These are phyloP conservation scores for Ophraella communa DNA, from an alignment of 2,888 invertebrate genomes.

Conservation along the genomic window DNA sequence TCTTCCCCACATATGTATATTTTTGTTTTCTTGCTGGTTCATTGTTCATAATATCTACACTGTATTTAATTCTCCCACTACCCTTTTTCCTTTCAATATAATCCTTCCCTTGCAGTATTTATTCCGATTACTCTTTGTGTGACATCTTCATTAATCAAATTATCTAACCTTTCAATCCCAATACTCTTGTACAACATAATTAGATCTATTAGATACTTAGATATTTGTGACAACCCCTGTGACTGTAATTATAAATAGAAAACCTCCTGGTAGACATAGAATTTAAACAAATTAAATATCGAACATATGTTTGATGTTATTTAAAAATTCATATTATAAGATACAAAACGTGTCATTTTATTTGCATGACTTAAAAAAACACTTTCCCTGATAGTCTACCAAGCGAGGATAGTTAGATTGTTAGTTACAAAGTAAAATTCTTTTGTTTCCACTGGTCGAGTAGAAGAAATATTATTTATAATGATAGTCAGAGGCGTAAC, in stretches of 20 bases:
- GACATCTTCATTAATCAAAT: no score
- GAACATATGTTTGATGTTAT: not conserved
- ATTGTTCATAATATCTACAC: no score
- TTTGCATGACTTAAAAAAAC: constrained; percentile 5
- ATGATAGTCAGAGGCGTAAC: not conserved
- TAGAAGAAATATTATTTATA: not conserved
- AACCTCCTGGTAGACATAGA: not conserved
- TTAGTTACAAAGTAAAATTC: constrained; percentile 9
- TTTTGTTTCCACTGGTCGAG: not conserved
- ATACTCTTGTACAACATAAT: no score
- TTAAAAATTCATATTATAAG: not conserved
- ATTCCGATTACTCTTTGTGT: no score
- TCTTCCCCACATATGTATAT: no score
- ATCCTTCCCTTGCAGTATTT: no score
- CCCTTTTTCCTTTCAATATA: no score
- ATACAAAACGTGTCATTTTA: not conserved
- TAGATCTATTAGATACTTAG: no score
- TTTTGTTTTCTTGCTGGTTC: no score
- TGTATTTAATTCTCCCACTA: no score
- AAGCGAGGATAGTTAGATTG: constrained; percentile 8
- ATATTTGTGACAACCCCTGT: not conserved
- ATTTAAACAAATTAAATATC: not conserved
- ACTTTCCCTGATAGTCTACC: constrained; percentile 15
- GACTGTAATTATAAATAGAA: not conserved
- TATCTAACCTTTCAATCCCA: no score